Conservation (phyloP, 2,888 invertebrate genomes). For the Thumatha senex region DNA sequence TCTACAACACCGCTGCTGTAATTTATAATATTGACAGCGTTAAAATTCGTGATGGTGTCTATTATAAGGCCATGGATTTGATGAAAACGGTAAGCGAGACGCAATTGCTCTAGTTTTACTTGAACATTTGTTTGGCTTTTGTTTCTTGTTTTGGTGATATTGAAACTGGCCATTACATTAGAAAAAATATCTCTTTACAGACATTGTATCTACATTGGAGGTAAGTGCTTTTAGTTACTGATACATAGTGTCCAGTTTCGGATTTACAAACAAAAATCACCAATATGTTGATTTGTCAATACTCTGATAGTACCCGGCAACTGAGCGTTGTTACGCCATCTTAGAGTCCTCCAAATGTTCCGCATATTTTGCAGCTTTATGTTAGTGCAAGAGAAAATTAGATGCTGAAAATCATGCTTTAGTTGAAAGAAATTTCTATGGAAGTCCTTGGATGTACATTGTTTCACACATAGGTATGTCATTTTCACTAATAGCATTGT, state of each 20-base stretch:
- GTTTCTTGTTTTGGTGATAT: slow-evolving; percentile 84
- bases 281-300: slow-evolving; percentile 79
- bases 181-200: slow-evolving; percentile 84
- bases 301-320: slow-evolving; percentile 79
- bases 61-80: slow-evolving; percentile 84
- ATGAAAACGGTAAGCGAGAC: slow-evolving; percentile 81
- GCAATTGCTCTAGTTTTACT: slow-evolving; percentile 57
- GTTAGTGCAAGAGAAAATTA: slow-evolving; percentile 61
- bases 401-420: slow-evolving; percentile 68
- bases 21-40: slow-evolving; percentile 65
- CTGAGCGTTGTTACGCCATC: slow-evolving; percentile 83
- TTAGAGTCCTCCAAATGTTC: slow-evolving; percentile 78
- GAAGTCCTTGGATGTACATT: slow-evolving; percentile 63
- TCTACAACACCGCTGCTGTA: slow-evolving; percentile 60
- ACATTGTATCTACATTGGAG: slow-evolving; percentile 81
- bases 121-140: slow-evolving; percentile 80
- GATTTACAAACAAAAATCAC: slow-evolving; percentile 60
- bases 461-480: slow-evolving; percentile 69
- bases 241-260: slow-evolving; percentile 67
- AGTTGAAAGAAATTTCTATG: slow-evolving; percentile 59
- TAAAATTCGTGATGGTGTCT: slow-evolving; percentile 82
- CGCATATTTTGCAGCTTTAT: slow-evolving; percentile 76
- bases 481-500: slow-evolving; percentile 71
- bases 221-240: slow-evolving; percentile 77
- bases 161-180: slow-evolving; percentile 84